Evolutionary conservation across 2,888 invertebrate species (phyloP), one percentile per base, ranked within the genome.

Genomic region (Tinea semifulvella): DNA sequence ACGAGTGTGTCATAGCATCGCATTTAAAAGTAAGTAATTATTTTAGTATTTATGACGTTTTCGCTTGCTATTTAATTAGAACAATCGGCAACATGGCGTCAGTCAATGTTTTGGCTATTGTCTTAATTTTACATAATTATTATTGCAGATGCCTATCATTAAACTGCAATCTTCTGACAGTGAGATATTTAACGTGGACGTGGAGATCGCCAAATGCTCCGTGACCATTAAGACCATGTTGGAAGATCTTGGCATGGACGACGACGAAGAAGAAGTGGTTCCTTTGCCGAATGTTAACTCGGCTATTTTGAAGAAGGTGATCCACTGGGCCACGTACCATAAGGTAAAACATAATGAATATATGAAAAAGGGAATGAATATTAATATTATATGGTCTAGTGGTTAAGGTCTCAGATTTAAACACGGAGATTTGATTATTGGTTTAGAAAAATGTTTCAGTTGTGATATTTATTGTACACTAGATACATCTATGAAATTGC

Each of bases 141-240:
- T 58, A 51, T 70, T 72, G 49, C 56, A 90, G 87, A 97, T 97
- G 96, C 94, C 96, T 26, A 92, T 88, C 58, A 96, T 98, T 54
- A 97, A 95, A 66, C 81, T 98, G 51, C 94, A 96, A 71, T 96
- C 96, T 49, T 94, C 94, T 1, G 97, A 98, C 73, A 94, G 93
- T 43, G 97, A 98, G 69, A 89, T 93, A 17, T 98, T 98, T 65
- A 94, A 95, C 53, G 96, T 98, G 0, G 97, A 98, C 61, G 92
- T 96, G 1, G 96, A 98, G 68, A 96, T 98, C 48, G 98, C 98
- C 38, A 95, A 96, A 83, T 96, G 96, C 70, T 98, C 97, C 0
- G 94, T 96, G 11, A 98, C 98, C 0, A 97, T 99, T 54, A 98
- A 97, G 77, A 98, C 97, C 2, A 98, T 99, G 94, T 84, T 99